Conservation (phyloP, 1,140 invertebrate species). For the Drosophila virilis region DNA sequence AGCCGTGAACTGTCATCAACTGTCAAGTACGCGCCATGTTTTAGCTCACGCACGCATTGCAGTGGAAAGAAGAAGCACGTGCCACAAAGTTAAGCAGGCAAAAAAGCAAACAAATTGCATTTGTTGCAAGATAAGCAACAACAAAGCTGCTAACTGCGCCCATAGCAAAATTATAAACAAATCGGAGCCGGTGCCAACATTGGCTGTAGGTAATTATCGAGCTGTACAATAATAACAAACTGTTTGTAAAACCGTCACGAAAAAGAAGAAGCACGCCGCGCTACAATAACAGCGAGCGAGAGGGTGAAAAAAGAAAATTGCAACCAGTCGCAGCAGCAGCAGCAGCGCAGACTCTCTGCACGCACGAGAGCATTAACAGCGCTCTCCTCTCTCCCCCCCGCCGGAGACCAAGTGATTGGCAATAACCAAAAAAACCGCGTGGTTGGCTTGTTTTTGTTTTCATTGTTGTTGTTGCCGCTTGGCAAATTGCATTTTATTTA, state of each 20-base stretch:
- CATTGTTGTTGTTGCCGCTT: slow-evolving; percentile 1
- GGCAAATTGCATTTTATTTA: neutral
- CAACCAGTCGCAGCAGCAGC: slow-evolving; percentile 20
- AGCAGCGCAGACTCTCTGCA: slow-evolving; percentile 43
- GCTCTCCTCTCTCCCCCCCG: neutral
- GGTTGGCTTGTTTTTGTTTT: slow-evolving; percentile 26
- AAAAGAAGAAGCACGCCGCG: slow-evolving; percentile 40
- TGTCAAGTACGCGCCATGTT: slow-evolving; percentile 53
- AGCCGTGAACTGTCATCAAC: slow-evolving; percentile 38
- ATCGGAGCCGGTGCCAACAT: slow-evolving; percentile 6
- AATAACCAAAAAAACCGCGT: slow-evolving; percentile 50
- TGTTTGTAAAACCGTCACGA: slow-evolving; percentile 9
- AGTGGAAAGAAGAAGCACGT: slow-evolving; percentile 47
- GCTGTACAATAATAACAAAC: slow-evolving; percentile 25
- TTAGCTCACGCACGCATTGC: slow-evolving; percentile 53
- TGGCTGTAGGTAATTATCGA: slow-evolving; percentile 28
- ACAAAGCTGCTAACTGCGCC: neutral
- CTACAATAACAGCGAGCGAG: slow-evolving; percentile 41
- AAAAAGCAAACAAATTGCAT: slow-evolving; percentile 47
- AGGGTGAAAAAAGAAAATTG: slow-evolving; percentile 39
- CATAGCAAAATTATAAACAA: neutral
- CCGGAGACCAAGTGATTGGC: slow-evolving; percentile 18
- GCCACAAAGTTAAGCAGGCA: slow-evolving; percentile 10
- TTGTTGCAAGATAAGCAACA: slow-evolving; percentile 18
- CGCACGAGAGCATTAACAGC: slow-evolving; percentile 12